A percentile compares a stretch with the other conserved stretches of the same genome.
phyloP scores from a whole-genome alignment of 2,113 vertebrate species.

The Xiphophorus hellerii region DNA sequence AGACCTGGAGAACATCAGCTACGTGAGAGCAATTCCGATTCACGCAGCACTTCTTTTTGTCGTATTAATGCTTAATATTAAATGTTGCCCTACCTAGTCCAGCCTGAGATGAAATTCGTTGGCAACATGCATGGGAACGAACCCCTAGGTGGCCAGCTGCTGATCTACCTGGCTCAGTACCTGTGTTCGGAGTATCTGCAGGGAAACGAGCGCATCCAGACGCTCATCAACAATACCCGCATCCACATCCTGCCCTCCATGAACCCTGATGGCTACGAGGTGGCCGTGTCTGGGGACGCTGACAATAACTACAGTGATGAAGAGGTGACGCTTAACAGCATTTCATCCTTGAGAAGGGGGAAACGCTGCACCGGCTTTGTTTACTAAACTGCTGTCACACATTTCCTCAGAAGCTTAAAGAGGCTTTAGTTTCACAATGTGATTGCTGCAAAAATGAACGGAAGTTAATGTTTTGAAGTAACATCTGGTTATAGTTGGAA shows the following conservation, averaged over 20 bases:
- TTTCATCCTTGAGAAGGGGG: too few relatives aligned
- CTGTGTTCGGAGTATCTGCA: conserved; percentile 90
- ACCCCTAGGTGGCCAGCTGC: conserved; percentile 88
- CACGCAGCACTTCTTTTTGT: neutral
- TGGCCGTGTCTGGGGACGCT: conserved; percentile 84
- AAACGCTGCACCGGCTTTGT: too few relatives aligned
- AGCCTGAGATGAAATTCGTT: conserved; percentile 92
- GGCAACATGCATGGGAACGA: conserved; percentile 97
- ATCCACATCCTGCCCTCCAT: conserved; percentile 94
- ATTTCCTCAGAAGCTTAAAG: too few relatives aligned
- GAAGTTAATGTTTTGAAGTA: too few relatives aligned
- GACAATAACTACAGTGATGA: conserved; percentile 48
- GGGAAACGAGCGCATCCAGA: conserved; percentile 86
- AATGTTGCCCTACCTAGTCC: conserved; percentile 79
- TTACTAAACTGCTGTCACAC: too few relatives aligned
- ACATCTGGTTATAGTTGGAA: too few relatives aligned
- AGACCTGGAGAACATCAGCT: conserved; percentile 91
- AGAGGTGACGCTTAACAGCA: conserved; percentile 50
- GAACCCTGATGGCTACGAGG: conserved; percentile 94
- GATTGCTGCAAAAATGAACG: too few relatives aligned
- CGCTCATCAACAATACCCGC: conserved; percentile 89
- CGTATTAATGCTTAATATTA: neutral
- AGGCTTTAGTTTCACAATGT: too few relatives aligned
- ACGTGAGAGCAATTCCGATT: conserved; percentile 79
- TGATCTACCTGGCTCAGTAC: conserved; percentile 90